A percentile compares a stretch with the other conserved stretches of the same genome.
These are phyloP conservation scores for Pithys albifrons DNA, from an alignment of 2,113 vertebrate species.

Conservation along the genomic window DNA sequence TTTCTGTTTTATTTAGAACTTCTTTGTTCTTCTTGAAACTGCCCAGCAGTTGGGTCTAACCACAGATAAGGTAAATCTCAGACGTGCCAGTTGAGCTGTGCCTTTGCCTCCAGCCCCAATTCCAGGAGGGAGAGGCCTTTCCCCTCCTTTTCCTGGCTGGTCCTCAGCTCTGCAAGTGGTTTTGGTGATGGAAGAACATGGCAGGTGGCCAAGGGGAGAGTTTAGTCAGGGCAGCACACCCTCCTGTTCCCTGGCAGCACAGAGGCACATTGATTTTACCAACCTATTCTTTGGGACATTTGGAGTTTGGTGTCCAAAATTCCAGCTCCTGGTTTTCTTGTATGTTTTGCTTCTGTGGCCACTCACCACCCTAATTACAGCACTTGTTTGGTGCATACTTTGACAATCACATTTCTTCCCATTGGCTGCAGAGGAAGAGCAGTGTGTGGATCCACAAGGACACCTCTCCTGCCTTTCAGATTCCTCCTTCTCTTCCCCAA, in stretches of 20 bases:
- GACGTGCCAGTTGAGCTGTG: background rate
- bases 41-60: constrained; percentile 12
- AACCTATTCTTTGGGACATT: background rate
- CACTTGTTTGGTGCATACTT: background rate
- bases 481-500: background rate
- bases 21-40: constrained; percentile 29
- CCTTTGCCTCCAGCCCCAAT: background rate
- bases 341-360: too few relatives aligned
- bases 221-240: background rate
- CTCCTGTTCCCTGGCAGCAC: background rate
- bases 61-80: background rate
- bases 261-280: background rate
- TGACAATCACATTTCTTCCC: background rate
- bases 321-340: too few relatives aligned
- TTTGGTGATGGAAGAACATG: background rate
- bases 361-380: too few relatives aligned
- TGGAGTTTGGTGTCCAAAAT: too few relatives aligned
- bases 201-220: background rate
- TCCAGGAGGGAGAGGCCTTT: background rate
- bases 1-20: constrained; percentile 6
- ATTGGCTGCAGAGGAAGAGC: background rate
- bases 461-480: background rate
- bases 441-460: accelerated
- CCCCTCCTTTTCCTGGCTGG: background rate
- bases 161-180: background rate